Base-by-base conservation (phyloP, 2,113 vertebrate genomes). In the Tetrax tetrax region DNA sequence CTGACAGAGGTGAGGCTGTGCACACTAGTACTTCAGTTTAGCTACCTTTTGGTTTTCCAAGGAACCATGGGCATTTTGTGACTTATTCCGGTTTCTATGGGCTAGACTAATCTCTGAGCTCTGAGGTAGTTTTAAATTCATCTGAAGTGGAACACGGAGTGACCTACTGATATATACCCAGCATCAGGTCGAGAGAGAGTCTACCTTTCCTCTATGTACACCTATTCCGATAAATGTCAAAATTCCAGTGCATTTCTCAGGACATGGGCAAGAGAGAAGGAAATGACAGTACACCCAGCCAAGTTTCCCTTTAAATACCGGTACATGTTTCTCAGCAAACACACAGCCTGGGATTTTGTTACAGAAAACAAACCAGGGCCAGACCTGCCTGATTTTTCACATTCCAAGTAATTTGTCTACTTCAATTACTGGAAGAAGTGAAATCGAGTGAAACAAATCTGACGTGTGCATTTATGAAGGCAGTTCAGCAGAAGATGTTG, bases 311-410 rank as follows among this genome's bases (percentile, higher is more conserved):
- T 89, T 87, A 76, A 84, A 83, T 41, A 28, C 14, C 83, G 28
- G 12, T 33, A 7, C 48, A 5, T 57, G 14, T 87, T 95, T 93
- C 54, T 38, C 60, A 86, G 66, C 31, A 87, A 85, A 70, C 22
- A 41, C 37, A 23, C 2, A 9, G 29, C 64, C 29, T 56, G 64
- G 53, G 50, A 63, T 68, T 83, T 88, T 51, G 16, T 68, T 89
- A 53, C 27, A n/a, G 51, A 90, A 89, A 89, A 92, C 72, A 95
- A 90, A 96, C 37, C 17, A 0, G 0, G 48, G 66, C 61, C 70
- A 88, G 63, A 84, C 63, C n/a, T 93, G 83, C 86, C 53, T 79
- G 77, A 84, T 93, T 95, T 92, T 96, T 96, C 83, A 92, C 89
- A 89, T 96, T 93, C 92, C 69, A 37, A 89, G 69, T 93, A 60